Percentiles rank a stretch among this genome's conserved stretches.
Conservation (phyloP, 2,797 vertebrate genomes). For the Gila robusta region DNA sequence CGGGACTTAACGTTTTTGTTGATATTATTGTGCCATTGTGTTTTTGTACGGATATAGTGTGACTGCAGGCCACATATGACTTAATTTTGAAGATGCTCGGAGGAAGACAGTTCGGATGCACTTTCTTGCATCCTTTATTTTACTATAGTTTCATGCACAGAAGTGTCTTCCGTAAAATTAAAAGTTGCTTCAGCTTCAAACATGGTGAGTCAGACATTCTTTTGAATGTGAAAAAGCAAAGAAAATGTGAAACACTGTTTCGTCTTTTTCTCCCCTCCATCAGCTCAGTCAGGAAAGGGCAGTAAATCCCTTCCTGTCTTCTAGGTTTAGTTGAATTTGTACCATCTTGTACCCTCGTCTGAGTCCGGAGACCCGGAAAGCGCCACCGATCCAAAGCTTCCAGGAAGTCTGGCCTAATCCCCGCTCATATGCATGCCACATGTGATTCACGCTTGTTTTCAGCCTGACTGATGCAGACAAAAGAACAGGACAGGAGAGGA, state of each 20-base stretch:
- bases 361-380: conserved; percentile 71
- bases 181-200: conserved; percentile 84
- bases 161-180: conserved; percentile 86
- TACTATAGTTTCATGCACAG: conserved; percentile 82
- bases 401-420: conserved; percentile 76
- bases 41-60: conserved; percentile 19
- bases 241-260: conserved; percentile 4
- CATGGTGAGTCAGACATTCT: conserved; percentile 80
- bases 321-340: conserved; percentile 44
- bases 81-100: conserved; percentile 77
- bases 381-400: conserved; percentile 72
- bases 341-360: conserved; percentile 52
- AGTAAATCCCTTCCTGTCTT: conserved; percentile 4
- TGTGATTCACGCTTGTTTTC: conserved; percentile 66
- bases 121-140: conserved; percentile 77
- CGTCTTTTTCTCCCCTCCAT: neutral
- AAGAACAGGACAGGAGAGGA: conserved; percentile 56
- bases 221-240: neutral
- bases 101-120: conserved; percentile 75
- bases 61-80: neutral
- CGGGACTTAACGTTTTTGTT: neutral
- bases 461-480: conserved; percentile 65
- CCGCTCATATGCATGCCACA: conserved; percentile 71
- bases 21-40: neutral
- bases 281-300: neutral